phyloP scores from a whole-genome alignment of 2,888 invertebrate species.

The Helicoverpa assulta region DNA sequence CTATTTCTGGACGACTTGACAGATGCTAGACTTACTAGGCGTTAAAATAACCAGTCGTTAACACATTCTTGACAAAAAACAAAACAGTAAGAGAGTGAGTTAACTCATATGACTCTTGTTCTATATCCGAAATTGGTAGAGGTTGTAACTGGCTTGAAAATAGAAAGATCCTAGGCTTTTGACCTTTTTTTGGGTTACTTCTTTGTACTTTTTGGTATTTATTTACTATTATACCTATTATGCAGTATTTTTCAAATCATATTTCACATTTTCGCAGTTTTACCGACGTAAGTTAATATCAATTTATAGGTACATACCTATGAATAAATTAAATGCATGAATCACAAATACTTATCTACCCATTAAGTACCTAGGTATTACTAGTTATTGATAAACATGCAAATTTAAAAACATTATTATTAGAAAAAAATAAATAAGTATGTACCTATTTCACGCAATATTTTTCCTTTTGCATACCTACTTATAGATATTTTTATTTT shows the following conservation, averaged over 20 bases:
- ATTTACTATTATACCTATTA: no score
- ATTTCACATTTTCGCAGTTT: no score
- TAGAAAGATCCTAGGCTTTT: neutral
- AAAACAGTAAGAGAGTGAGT: slow-evolving; percentile 23
- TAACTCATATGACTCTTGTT: slow-evolving; percentile 37
- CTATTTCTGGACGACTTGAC: slow-evolving; percentile 45
- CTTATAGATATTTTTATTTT: neutral
- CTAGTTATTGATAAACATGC: no score
- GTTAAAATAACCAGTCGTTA: slow-evolving; percentile 48
- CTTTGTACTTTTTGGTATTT: slow-evolving; percentile 4
- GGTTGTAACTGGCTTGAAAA: slow-evolving; percentile 9
- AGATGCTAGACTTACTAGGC: slow-evolving; percentile 29
- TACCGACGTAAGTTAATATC: no score
- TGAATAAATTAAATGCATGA: no score
- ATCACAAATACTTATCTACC: no score
- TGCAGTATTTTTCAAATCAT: no score
- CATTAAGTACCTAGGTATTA: no score
- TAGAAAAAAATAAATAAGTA: no score
- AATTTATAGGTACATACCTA: no score
- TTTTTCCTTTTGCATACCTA: neutral
- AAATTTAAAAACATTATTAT: no score
- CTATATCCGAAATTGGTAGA: slow-evolving; percentile 41
- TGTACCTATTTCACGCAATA: neutral
- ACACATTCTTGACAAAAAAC: slow-evolving; percentile 28
- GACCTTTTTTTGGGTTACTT: neutral